phyloP scores from a whole-genome alignment of 2,888 invertebrate genomes.

The Oscheius sp. region DNA sequence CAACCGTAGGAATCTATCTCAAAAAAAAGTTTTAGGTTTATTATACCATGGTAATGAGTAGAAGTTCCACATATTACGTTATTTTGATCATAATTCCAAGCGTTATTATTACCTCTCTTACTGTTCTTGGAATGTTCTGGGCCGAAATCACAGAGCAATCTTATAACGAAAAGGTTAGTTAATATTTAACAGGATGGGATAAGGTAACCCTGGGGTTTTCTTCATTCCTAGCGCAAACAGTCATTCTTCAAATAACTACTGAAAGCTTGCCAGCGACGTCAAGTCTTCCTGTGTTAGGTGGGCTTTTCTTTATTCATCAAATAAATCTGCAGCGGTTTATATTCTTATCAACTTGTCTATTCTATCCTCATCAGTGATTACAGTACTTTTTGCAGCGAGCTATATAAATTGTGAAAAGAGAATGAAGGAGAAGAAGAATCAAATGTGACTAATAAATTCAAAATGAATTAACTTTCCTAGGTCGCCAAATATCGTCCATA shows the following conservation, averaged over 20 bases:
- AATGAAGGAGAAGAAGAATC: too few species aligned
- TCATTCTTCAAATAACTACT: constrained; percentile 25
- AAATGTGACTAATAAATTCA: too few species aligned
- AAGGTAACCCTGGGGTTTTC: constrained; percentile 21
- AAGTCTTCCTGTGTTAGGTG: constrained; percentile 3
- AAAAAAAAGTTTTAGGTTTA: neutral
- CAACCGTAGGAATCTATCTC: neutral
- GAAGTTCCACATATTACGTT: constrained; percentile 22
- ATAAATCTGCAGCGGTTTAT: neutral
- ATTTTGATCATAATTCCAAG: constrained; percentile 22
- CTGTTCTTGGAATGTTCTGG: constrained; percentile 23
- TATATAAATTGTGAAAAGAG: neutral
- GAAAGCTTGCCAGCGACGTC: constrained; percentile 13
- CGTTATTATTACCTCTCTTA: constrained; percentile 13
- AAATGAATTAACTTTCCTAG: too few species aligned
- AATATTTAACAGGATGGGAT: neutral
- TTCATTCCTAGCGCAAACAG: constrained; percentile 24
- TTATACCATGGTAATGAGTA: neutral
- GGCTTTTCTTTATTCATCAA: neutral
- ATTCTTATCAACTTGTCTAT: constrained; percentile 15
- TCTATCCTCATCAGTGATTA: neutral
- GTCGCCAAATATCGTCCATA: too few species aligned
- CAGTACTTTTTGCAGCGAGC: neutral
- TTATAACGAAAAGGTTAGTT: constrained; percentile 6
- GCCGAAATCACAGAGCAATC: constrained; percentile 18